Evolutionary conservation across 1,140 invertebrate genomes (phyloP), one percentile per base, ranked within the genome.

Genomic region (Druon quercuslanigerum): DNA sequence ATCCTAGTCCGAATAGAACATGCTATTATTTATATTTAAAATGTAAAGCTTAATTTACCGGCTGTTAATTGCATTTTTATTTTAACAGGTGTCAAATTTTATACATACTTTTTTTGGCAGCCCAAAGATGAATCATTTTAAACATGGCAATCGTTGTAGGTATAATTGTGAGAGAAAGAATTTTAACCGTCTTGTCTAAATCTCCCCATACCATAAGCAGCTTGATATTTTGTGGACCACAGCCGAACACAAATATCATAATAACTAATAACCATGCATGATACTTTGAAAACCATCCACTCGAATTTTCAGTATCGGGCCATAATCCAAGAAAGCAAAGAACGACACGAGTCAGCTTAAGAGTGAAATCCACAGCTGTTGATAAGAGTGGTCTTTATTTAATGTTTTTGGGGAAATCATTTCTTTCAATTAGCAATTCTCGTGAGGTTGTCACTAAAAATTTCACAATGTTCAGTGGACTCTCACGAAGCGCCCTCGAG

Each of bases 101-200:
- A 25, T 25, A 25, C 20, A 25, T 25, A 25, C 20, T 25, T 25
- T 25, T 17, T 51, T 74, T 76, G 7, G 75, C 78, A 8, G 16
- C 17, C 78, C 80, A 84, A 11, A 84, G 73, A 5, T 51, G 46
- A 16, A 77, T 25, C 1, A 57, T 72, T 16, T 84, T 84, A 14
- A 84, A 13, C 6, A 84, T 0, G 1, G 73, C 54, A 17, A 82
- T 71, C 0, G 60, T 71, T 40, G 82, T 50, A 0, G 78, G 60
- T 25, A 84, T 8, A 3, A 81, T 82, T n/a, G 5, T 78, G 14
- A 74, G 51, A 0, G 81, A 76, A 0, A 85, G 51, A 25, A 84
- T 85, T 19, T 84, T 77, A 1, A 82, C 19, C 17, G 80, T n/a
- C 25, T 51, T n/a, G 8, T 83, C 52, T 11, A 84, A 50, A 20